phyloP scores from a whole-genome alignment of 2,797 vertebrate species.

The Poliocrania exsul region DNA sequence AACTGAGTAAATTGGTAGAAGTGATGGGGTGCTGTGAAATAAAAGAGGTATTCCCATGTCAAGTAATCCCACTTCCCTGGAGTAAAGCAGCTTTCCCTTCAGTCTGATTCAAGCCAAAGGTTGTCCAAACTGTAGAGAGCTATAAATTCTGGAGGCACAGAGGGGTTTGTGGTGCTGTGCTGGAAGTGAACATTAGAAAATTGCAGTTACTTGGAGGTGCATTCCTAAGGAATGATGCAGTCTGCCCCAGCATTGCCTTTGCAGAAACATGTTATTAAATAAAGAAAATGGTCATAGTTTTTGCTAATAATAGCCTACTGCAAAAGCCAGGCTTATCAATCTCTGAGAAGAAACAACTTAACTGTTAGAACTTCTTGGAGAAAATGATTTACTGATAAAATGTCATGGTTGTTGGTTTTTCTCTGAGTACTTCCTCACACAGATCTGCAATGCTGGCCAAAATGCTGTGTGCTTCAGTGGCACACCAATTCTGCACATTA shows the following conservation, averaged over 20 bases:
- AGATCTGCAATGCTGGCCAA: background rate
- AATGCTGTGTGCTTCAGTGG: background rate
- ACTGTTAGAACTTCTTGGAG: background rate
- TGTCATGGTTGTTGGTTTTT: background rate
- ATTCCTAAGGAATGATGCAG: background rate
- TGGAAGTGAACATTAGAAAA: background rate
- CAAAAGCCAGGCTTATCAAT: background rate
- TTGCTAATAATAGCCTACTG: background rate
- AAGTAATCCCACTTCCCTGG: background rate
- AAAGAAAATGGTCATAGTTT: background rate
- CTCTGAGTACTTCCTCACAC: background rate
- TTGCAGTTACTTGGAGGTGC: background rate
- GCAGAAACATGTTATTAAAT: background rate
- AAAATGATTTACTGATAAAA: background rate
- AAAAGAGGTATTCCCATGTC: background rate
- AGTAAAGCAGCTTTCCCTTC: background rate
- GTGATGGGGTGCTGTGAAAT: background rate
- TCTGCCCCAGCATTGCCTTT: background rate
- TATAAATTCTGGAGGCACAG: background rate
- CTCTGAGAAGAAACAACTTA: background rate
- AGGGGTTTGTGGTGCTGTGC: background rate
- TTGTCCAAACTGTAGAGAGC: background rate
- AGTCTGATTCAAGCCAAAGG: background rate
- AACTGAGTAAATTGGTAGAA: background rate
- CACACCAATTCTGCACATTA: background rate